phyloP scores from a whole-genome alignment of 2,888 invertebrate species.

The Pterostichus niger region DNA sequence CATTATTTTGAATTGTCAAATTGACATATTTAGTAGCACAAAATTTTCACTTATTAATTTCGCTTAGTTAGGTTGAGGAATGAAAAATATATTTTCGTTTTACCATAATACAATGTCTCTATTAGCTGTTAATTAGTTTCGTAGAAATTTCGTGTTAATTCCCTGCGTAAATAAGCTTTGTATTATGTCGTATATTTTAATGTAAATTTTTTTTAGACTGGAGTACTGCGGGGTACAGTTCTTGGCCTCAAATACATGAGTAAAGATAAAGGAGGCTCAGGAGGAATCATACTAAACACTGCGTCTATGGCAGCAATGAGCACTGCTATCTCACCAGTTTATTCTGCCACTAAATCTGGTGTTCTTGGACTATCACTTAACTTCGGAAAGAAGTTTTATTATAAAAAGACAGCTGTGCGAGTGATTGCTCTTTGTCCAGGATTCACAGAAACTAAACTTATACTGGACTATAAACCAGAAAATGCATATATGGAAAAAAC shows the following conservation, averaged over 20 bases:
- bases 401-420: not conserved
- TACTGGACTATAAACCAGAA: not conserved
- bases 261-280: not conserved
- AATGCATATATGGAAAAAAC: not conserved
- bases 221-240: not conserved
- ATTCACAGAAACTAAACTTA: not conserved
- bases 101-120: no score
- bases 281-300: not conserved
- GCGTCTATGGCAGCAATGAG: not conserved
- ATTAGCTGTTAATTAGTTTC: no score
- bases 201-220: no score
- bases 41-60: no score
- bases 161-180: no score
- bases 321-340: not conserved
- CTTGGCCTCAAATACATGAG: constrained; percentile 10
- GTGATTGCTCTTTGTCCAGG: constrained; percentile 6
- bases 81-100: no score
- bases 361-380: not conserved
- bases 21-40: no score
- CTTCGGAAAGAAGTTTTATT: not conserved
- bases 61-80: no score
- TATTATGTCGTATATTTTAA: no score
- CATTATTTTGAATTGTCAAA: no score
- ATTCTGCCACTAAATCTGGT: not conserved
- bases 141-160: no score